phyloP scores from a whole-genome alignment of 2,797 vertebrate species.

The Peromyscus nudipes region DNA sequence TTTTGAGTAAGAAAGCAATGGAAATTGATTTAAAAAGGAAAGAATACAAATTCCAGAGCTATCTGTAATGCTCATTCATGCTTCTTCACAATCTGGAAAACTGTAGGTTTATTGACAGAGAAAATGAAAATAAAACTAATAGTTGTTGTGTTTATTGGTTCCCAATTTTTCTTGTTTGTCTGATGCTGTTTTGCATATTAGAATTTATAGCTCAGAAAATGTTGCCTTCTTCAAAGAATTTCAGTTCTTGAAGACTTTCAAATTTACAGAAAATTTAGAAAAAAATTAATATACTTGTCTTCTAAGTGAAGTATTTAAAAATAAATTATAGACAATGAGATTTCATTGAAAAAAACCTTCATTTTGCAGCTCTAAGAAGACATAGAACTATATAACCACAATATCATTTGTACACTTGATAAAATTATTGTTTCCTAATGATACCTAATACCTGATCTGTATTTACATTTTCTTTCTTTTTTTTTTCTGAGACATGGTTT shows the following conservation, averaged over 20 bases:
- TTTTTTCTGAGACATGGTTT: too few relatives aligned
- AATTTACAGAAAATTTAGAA: constrained; percentile 3
- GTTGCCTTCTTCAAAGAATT: not conserved
- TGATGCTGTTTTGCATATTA: constrained; percentile 60
- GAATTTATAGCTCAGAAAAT: constrained; percentile 49
- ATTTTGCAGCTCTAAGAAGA: constrained; percentile 16
- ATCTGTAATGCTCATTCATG: constrained; percentile 41
- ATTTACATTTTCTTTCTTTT: constrained; percentile 14
- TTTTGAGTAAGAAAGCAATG: constrained; percentile 50
- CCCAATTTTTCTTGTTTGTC: constrained; percentile 41
- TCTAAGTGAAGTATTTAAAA: constrained; percentile 55
- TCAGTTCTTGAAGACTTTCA: constrained; percentile 44
- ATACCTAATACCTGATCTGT: not conserved
- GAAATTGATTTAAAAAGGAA: constrained; percentile 50
- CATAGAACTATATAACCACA: not conserved
- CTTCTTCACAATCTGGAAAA: constrained; percentile 52
- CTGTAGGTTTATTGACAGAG: constrained; percentile 32
- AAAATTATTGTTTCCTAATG: constrained; percentile 53
- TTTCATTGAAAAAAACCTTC: constrained; percentile 51
- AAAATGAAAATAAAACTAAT: constrained; percentile 57
- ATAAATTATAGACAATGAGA: constrained; percentile 39
- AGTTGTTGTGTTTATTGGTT: constrained; percentile 51
- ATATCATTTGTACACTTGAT: constrained; percentile 36
- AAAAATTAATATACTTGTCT: constrained; percentile 42
- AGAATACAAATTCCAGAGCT: not conserved